These are phyloP conservation scores for Coreius guichenoti DNA, from an alignment of 2,797 vertebrate species.

Conservation along the genomic window DNA sequence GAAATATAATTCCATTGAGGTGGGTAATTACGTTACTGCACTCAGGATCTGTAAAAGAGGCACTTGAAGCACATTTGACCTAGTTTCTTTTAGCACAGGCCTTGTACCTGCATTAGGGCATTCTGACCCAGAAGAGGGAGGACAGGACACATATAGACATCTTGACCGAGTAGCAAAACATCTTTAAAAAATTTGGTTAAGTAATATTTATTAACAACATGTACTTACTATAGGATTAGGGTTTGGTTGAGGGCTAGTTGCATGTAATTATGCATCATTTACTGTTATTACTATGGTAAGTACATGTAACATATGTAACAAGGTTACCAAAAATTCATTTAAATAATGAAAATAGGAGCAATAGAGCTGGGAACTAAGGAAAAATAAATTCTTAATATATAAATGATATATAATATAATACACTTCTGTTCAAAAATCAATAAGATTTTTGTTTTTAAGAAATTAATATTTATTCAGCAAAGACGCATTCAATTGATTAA, in stretches of 20 bases:
- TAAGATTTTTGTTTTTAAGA: neutral
- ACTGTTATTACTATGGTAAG: too few species aligned
- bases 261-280: too few species aligned
- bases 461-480: neutral
- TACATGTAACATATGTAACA: too few species aligned
- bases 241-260: too few species aligned
- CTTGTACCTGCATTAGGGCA: slow-evolving; percentile 10
- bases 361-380: neutral
- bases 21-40: neutral
- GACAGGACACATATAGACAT: neutral
- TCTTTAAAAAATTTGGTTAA: too few species aligned
- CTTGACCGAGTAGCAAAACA: neutral
- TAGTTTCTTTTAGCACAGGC: neutral
- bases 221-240: too few species aligned
- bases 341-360: neutral
- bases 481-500: neutral
- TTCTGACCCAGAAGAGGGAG: slow-evolving; percentile 27
- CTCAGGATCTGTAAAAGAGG: neutral
- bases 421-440: neutral
- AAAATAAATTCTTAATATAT: neutral
- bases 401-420: neutral
- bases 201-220: too few species aligned
- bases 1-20: neutral
- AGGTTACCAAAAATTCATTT: neutral
- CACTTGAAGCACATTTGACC: slow-evolving; percentile 5